These are phyloP conservation scores for Tupiocoris notatus DNA, from an alignment of 2,888 invertebrate genomes.

Conservation along the genomic window DNA sequence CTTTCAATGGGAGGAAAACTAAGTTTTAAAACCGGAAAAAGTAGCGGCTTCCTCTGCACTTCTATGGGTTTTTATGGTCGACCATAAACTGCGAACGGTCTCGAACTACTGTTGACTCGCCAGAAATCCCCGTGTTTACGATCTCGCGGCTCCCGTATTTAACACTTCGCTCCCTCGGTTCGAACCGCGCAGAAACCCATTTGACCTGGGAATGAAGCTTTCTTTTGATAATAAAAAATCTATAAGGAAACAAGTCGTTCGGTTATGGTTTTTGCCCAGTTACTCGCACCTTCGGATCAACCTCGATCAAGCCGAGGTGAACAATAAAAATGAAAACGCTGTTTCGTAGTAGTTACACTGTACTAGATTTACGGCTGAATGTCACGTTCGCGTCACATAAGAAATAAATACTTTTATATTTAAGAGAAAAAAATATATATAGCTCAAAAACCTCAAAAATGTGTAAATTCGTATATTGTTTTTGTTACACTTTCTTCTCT, in stretches of 20 bases:
- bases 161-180: neutral
- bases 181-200: neutral
- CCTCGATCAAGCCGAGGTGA: too few species aligned
- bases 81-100: neutral
- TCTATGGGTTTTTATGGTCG: neutral
- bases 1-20: neutral
- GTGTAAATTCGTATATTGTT: too few species aligned
- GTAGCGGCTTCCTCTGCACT: neutral
- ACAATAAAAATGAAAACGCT: too few species aligned
- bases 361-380: too few species aligned
- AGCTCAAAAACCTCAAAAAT: too few species aligned
- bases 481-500: too few species aligned
- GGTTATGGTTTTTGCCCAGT: too few species aligned
- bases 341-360: too few species aligned
- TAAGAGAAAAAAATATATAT: too few species aligned
- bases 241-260: neutral
- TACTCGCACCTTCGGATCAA: too few species aligned
- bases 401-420: too few species aligned
- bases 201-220: neutral
- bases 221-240: neutral
- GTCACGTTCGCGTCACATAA: too few species aligned
- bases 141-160: neutral
- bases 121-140: neutral
- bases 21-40: neutral
- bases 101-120: neutral